Evolutionary conservation across 2,888 invertebrate species (phyloP).

Genomic region (Calliopum simillimum): DNA sequence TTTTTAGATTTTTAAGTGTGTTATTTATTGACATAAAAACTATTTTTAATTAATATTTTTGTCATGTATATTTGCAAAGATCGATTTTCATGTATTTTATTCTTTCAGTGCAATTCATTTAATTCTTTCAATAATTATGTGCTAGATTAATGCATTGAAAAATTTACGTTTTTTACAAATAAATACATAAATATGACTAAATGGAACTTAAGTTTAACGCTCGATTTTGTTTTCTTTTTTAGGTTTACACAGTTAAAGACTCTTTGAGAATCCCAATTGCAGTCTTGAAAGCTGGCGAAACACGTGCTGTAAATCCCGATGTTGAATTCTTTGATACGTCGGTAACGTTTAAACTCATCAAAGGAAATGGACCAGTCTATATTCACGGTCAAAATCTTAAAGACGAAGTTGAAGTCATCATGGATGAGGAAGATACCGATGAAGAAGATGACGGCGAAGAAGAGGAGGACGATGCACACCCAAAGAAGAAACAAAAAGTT

Average conservation of each 20-base stretch:
- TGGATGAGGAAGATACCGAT: slow-evolving; percentile 80
- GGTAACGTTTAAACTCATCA: slow-evolving; percentile 82
- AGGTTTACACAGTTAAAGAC: slow-evolving; percentile 70
- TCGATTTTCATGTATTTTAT: too few species aligned
- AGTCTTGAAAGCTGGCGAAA: slow-evolving; percentile 82
- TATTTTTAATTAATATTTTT: too few species aligned
- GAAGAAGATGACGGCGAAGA: slow-evolving; percentile 73
- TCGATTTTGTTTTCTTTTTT: slow-evolving; percentile 33
- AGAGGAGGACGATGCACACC: slow-evolving; percentile 79
- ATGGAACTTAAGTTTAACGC: too few species aligned
- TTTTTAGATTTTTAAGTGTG: too few species aligned
- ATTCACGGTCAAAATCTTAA: slow-evolving; percentile 87
- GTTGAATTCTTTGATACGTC: slow-evolving; percentile 89
- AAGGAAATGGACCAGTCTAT: slow-evolving; percentile 84
- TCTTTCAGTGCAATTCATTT: too few species aligned
- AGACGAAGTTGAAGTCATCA: slow-evolving; percentile 85
- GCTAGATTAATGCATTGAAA: too few species aligned
- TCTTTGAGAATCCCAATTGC: slow-evolving; percentile 87
- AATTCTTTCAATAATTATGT: too few species aligned
- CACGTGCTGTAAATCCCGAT: slow-evolving; percentile 81
- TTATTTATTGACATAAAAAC: too few species aligned
- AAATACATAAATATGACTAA: too few species aligned
- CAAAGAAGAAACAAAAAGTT: slow-evolving; percentile 83
- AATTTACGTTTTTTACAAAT: too few species aligned
- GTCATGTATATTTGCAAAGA: too few species aligned